Evolutionary conservation across 2,113 vertebrate genomes (phyloP).

Genomic region (Pituophis catenifer): DNA sequence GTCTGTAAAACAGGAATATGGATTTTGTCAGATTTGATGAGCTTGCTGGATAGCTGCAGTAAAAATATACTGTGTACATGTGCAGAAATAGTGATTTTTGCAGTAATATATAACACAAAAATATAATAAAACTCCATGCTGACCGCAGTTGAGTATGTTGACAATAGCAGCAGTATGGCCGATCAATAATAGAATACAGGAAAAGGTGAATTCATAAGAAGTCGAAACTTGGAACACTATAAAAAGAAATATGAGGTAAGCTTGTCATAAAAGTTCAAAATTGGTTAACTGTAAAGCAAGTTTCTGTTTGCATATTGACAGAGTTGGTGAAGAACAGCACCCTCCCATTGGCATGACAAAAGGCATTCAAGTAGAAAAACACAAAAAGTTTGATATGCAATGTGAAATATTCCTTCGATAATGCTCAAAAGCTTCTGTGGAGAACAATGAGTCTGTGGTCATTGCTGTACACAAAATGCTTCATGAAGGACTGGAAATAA

Average conservation of each 20-base stretch:
- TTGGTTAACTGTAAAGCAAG: constrained; percentile 24
- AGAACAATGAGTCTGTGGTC: background rate
- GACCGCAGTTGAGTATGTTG: background rate
- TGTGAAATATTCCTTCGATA: constrained; percentile 10
- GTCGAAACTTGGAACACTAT: constrained; percentile 16
- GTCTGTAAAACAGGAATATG: background rate
- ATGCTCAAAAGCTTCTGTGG: background rate
- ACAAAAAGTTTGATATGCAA: background rate
- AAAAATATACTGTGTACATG: background rate
- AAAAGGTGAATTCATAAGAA: background rate
- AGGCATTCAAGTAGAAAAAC: constrained; percentile 22
- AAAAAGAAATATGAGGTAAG: constrained; percentile 25
- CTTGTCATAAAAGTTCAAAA: constrained; percentile 29
- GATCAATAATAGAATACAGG: background rate
- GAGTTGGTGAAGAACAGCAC: constrained; percentile 19
- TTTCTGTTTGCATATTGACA: constrained; percentile 37
- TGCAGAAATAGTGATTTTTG: background rate
- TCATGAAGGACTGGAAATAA: background rate
- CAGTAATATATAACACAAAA: background rate
- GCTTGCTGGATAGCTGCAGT: background rate
- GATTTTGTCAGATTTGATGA: background rate
- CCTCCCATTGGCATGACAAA: constrained; percentile 26
- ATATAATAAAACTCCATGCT: background rate
- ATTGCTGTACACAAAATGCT: background rate
- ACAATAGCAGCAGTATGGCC: background rate